A percentile compares a stretch with the other conserved stretches of the same genome.
Evolutionary conservation across 2,797 vertebrate genomes (phyloP).

Genomic region (Argya squamiceps): DNA sequence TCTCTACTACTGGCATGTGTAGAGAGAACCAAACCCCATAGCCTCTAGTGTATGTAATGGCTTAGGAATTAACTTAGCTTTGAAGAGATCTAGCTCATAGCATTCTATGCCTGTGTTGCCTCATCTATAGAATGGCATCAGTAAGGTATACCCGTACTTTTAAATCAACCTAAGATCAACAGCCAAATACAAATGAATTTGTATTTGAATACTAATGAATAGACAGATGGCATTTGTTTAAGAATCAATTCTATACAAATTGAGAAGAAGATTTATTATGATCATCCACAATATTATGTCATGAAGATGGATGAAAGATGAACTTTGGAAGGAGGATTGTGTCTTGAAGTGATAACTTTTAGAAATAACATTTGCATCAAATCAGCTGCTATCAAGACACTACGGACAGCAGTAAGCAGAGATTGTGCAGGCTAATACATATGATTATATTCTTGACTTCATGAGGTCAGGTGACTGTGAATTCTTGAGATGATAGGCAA

Average conservation of each 20-base stretch:
- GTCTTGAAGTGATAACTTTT: background rate
- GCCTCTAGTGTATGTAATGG: background rate
- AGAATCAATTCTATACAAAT: background rate
- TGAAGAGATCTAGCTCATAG: background rate
- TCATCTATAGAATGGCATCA: background rate
- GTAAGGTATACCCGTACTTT: background rate
- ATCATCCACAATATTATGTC: background rate
- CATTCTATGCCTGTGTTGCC: background rate
- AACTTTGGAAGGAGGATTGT: background rate
- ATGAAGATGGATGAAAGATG: conserved; percentile 22
- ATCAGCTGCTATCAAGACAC: background rate
- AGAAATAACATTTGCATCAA: background rate
- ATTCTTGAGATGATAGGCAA: background rate
- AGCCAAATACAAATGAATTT: background rate
- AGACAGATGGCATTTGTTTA: conserved; percentile 37
- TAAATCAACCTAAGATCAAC: background rate
- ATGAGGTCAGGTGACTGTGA: background rate
- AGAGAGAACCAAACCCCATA: background rate
- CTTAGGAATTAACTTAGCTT: background rate
- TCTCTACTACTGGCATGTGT: background rate
- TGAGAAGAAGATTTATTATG: background rate
- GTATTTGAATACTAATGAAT: background rate
- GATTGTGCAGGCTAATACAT: background rate
- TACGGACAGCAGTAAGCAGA: background rate
- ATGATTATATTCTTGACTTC: background rate